phyloP scores from a whole-genome alignment of 2,113 vertebrate genomes.

The Galeopterus variegatus region DNA sequence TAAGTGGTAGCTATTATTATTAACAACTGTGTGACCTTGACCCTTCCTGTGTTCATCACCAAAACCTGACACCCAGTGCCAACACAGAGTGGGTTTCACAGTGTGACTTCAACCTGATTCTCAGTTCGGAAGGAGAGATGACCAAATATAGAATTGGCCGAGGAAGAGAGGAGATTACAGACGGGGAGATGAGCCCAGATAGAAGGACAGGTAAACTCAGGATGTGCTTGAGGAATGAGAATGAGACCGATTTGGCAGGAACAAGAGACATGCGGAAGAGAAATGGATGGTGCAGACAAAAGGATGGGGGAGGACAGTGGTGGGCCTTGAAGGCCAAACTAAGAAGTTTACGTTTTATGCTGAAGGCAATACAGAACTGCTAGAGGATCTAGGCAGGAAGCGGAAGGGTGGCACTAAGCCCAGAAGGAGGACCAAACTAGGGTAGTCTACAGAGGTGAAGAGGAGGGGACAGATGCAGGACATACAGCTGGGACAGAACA shows the following conservation, averaged over 20 bases:
- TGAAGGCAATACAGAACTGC: not conserved
- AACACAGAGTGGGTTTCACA: not conserved
- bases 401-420: not conserved
- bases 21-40: not conserved
- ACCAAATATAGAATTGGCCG: not conserved
- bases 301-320: not conserved
- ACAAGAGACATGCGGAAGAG: not conserved
- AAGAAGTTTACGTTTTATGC: not conserved
- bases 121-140: not conserved
- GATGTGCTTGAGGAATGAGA: not conserved
- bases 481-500: no score
- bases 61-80: not conserved
- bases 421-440: not conserved
- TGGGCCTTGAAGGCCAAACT: not conserved
- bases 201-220: not conserved
- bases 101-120: not conserved
- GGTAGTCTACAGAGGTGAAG: not conserved
- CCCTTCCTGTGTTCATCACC: not conserved
- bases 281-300: not conserved
- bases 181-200: not conserved
- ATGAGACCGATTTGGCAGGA: not conserved
- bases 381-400: not conserved
- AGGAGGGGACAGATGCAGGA: not conserved
- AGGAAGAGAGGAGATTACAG: not conserved
- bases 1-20: not conserved